Evolutionary conservation across 2,888 invertebrate species (phyloP).

Genomic region (Hemistola chrysoprasaria): DNA sequence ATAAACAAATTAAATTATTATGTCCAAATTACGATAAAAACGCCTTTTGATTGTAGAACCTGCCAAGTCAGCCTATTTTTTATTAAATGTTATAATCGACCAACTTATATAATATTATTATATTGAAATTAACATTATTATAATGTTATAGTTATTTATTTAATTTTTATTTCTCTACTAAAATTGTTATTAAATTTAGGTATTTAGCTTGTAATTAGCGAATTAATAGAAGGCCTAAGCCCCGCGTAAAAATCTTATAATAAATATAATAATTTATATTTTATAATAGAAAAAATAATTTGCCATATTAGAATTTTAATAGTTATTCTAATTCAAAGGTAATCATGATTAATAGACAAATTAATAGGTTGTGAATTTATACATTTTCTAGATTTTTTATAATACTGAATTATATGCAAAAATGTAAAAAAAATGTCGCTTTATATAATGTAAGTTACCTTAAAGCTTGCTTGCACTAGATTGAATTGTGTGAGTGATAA

Average conservation of each 20-base stretch:
- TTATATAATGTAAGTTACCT: constrained; percentile 40
- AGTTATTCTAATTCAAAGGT: constrained; percentile 33
- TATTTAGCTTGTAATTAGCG: constrained; percentile 6
- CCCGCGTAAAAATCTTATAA: constrained; percentile 37
- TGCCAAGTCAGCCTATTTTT: constrained; percentile 30
- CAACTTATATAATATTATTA: constrained; percentile 25
- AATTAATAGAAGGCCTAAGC: constrained; percentile 53
- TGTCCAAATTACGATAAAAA: constrained; percentile 26
- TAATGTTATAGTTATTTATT: constrained; percentile 3
- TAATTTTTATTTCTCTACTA: too few species aligned
- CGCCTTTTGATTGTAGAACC: constrained; percentile 30
- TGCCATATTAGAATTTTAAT: constrained; percentile 39
- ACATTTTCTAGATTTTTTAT: constrained; percentile 80
- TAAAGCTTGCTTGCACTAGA: constrained; percentile 53
- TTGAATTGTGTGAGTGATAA: constrained; percentile 20
- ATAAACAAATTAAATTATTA: constrained; percentile 4
- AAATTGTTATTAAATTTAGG: constrained; percentile 18
- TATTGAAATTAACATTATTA: constrained; percentile 12
- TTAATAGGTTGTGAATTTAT: constrained; percentile 81
- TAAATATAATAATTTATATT: constrained; percentile 17
- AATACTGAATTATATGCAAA: constrained; percentile 50
- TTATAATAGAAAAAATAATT: constrained; percentile 36
- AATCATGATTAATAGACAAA: constrained; percentile 63
- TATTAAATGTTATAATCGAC: constrained; percentile 24
- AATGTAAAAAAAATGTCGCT: constrained; percentile 46